Conservation (phyloP, 2,113 vertebrate species). For the Leptosomus discolor region DNA sequence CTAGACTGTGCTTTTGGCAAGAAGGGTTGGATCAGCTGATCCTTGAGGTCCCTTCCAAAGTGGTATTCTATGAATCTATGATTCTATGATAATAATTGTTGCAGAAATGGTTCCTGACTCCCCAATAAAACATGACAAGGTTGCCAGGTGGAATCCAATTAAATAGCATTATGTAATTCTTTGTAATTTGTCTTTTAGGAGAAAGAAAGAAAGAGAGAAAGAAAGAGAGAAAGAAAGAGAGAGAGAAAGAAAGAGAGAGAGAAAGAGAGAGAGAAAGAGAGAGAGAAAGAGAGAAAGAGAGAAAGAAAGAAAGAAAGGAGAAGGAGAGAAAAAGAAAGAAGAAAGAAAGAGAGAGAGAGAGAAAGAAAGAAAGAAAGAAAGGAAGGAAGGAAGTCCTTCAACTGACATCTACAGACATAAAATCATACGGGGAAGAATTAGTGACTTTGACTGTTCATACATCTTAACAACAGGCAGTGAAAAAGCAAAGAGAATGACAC, state of each 20-base stretch:
- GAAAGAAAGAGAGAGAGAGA: too few relatives aligned
- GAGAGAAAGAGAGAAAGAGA: accelerated
- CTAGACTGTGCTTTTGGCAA: not conserved
- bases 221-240: accelerated
- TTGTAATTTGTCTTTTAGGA: accelerated
- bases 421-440: not conserved
- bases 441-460: not conserved
- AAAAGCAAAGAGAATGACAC: not conserved
- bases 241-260: accelerated
- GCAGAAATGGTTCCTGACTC: not conserved
- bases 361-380: accelerated
- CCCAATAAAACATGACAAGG: not conserved
- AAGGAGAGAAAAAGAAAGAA: accelerated
- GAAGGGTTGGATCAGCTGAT: not conserved
- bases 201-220: too few relatives aligned
- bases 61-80: not conserved
- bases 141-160: not conserved
- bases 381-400: not conserved
- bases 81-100: not conserved
- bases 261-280: accelerated
- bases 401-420: not conserved
- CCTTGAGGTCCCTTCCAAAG: not conserved
- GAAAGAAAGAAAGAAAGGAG: accelerated
- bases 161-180: not conserved
- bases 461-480: not conserved